Conservation (phyloP, 2,888 invertebrate genomes). For the Diabrotica balteata region DNA sequence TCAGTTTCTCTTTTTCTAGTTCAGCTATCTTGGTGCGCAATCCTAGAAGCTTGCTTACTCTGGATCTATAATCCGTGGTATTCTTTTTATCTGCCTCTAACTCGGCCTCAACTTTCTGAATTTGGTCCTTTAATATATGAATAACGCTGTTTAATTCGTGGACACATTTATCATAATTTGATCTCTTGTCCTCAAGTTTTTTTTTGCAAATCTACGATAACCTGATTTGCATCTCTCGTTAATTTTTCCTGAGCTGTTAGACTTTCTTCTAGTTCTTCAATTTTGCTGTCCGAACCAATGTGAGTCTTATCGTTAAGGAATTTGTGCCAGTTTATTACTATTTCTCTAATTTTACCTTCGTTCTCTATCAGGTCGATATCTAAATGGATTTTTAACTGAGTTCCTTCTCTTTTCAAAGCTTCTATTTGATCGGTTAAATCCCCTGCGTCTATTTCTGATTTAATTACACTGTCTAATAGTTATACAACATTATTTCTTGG, state of each 20-base stretch:
- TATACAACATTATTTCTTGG: slow-evolving; percentile 49
- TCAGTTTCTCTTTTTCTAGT: no score
- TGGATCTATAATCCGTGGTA: no score
- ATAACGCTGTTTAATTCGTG: no score
- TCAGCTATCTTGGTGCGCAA: no score
- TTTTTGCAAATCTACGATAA: no score
- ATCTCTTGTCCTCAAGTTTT: no score
- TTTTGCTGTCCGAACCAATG: slow-evolving; percentile 32
- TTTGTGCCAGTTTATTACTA: slow-evolving; percentile 47
- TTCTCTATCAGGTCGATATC: slow-evolving; percentile 48
- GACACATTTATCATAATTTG: no score
- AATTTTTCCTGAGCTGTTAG: slow-evolving; percentile 47
- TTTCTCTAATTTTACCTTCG: slow-evolving; percentile 47
- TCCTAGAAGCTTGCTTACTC: no score
- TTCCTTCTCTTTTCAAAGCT: slow-evolving; percentile 44
- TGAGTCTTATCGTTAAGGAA: slow-evolving; percentile 42
- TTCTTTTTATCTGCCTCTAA: no score
- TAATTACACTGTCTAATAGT: slow-evolving; percentile 49
- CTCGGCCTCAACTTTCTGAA: no score
- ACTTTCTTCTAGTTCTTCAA: slow-evolving; percentile 46
- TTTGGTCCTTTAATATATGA: no score
- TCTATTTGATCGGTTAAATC: slow-evolving; percentile 48
- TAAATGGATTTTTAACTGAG: slow-evolving; percentile 48
- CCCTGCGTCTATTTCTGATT: slow-evolving; percentile 44
- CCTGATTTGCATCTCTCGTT: slow-evolving; percentile 39